A percentile compares a stretch with the other conserved stretches of the same genome.
Evolutionary conservation across 1,140 invertebrate genomes (phyloP).

Genomic region (Hycleus phaleratus): DNA sequence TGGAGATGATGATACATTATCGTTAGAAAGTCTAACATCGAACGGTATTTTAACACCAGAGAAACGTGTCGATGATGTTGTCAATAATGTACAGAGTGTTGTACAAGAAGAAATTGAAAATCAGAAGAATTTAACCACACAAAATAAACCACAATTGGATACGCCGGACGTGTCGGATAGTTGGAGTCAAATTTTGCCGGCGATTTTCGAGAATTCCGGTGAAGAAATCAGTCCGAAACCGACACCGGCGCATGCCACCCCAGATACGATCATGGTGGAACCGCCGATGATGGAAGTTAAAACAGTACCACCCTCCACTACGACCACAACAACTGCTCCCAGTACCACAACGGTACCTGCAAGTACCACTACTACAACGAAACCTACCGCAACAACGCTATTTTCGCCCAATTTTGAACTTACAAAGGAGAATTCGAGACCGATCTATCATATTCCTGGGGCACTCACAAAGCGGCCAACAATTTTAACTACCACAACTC

Average conservation of each 20-base stretch:
- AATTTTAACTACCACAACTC: background rate
- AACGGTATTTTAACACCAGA: slow-evolving; percentile 43
- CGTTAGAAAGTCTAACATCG: slow-evolving; percentile 25
- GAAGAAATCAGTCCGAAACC: slow-evolving; percentile 34
- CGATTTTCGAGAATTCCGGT: slow-evolving; percentile 62
- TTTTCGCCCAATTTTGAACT: background rate
- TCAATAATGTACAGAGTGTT: slow-evolving; percentile 73
- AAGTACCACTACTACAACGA: background rate
- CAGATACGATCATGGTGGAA: slow-evolving; percentile 36
- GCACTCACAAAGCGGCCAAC: background rate
- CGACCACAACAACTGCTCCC: background rate
- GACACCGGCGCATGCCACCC: slow-evolving; percentile 23
- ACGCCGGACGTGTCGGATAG: slow-evolving; percentile 62
- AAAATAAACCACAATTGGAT: slow-evolving; percentile 48
- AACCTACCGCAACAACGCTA: too few relatives aligned
- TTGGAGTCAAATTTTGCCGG: slow-evolving; percentile 73
- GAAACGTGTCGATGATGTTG: slow-evolving; percentile 67
- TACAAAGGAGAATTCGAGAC: background rate
- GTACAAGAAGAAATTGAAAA: slow-evolving; percentile 67
- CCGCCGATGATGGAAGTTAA: slow-evolving; percentile 5
- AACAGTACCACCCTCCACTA: slow-evolving; percentile 8
- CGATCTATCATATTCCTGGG: background rate
- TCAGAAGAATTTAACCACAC: slow-evolving; percentile 44
- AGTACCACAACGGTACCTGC: background rate
- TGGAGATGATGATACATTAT: slow-evolving; percentile 52